phyloP scores from a whole-genome alignment of 2,888 invertebrate species.

The Agrenia bidenticulata region DNA sequence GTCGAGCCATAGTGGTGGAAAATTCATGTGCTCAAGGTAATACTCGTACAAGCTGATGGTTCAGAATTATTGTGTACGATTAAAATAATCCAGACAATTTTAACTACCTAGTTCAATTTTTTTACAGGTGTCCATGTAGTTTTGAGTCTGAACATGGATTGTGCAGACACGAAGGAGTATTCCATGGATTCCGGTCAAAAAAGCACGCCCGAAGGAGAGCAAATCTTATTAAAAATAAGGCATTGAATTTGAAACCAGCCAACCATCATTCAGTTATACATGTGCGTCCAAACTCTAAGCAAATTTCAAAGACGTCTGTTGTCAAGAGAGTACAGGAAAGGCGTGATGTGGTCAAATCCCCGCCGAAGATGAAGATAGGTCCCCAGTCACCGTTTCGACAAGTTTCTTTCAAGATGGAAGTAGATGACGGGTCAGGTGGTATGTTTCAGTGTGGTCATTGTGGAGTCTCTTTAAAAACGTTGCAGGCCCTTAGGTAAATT shows the following conservation, averaged over 20 bases:
- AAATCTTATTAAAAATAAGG: background rate
- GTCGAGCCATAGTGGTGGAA: constrained; percentile 11
- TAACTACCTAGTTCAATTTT: background rate
- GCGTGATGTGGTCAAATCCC: background rate
- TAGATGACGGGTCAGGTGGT: background rate
- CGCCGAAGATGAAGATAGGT: background rate
- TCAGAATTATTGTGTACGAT: background rate
- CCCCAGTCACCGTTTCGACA: background rate
- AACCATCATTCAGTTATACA: no score
- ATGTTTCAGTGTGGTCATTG: constrained; percentile 16
- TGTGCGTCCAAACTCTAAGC: background rate
- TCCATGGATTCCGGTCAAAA: background rate
- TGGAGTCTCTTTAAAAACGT: background rate
- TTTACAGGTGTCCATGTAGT: constrained; percentile 8
- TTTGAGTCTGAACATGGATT: constrained; percentile 9
- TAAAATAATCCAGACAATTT: background rate
- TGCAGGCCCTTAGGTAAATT: background rate
- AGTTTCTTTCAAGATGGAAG: background rate
- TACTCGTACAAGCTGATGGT: background rate
- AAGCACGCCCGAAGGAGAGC: background rate
- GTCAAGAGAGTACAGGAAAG: background rate
- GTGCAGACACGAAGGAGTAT: constrained; percentile 10
- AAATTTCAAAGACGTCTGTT: background rate
- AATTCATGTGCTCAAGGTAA: constrained; percentile 1
- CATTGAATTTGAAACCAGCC: background rate